phyloP scores from a whole-genome alignment of 2,888 invertebrate species.

The Leptarthrus brevirostris region DNA sequence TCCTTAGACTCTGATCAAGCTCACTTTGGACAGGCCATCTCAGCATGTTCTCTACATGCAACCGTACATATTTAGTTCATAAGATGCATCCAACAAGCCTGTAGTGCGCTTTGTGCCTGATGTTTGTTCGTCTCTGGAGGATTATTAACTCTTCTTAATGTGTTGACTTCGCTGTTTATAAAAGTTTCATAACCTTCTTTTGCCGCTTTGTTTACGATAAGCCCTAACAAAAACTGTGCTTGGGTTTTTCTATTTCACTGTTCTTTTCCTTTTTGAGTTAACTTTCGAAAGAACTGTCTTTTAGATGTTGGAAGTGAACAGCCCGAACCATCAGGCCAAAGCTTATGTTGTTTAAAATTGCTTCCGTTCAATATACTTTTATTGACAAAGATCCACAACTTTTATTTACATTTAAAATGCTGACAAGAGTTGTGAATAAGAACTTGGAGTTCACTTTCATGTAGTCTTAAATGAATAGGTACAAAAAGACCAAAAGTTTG shows the following conservation, averaged over 20 bases:
- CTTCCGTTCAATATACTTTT: not conserved
- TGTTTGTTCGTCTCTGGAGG: conserved; percentile 24
- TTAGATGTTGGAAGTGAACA: not conserved
- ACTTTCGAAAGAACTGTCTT: not conserved
- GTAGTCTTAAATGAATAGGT: too few species aligned
- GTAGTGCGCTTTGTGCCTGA: not conserved
- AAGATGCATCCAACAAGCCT: conserved; percentile 9
- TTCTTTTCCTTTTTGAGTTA: conserved; percentile 3
- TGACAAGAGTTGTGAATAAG: too few species aligned
- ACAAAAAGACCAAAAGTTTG: too few species aligned
- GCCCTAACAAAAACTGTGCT: not conserved
- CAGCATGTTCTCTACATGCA: too few species aligned
- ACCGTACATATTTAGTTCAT: too few species aligned
- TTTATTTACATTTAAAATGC: too few species aligned
- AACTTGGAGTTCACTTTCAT: too few species aligned
- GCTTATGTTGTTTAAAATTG: conserved; percentile 7
- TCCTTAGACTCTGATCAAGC: not conserved
- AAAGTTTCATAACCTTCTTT: conserved; percentile 31
- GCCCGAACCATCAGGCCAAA: not conserved
- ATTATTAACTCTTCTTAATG: conserved; percentile 34
- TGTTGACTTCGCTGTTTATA: conserved; percentile 19
- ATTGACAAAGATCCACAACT: too few species aligned
- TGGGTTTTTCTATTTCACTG: not conserved
- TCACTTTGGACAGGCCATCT: not conserved
- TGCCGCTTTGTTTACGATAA: conserved; percentile 10